phyloP scores from a whole-genome alignment of 2,113 vertebrate genomes.

The Desmodus rotundus region DNA sequence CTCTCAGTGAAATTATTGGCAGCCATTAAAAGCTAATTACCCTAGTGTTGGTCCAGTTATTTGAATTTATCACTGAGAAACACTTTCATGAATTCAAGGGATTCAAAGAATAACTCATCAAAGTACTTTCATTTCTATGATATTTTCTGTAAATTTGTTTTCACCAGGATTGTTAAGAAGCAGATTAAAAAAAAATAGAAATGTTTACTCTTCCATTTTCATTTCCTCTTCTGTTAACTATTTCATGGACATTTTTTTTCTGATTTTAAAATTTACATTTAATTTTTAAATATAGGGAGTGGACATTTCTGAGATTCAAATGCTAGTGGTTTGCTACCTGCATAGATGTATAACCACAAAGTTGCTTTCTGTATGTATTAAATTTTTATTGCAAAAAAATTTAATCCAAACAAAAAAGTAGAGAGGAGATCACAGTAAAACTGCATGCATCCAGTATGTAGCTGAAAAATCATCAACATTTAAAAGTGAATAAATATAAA shows the following conservation, averaged over 20 bases:
- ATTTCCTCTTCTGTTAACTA: background rate
- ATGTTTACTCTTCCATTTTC: background rate
- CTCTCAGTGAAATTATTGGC: background rate
- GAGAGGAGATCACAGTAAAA: background rate
- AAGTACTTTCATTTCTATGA: background rate
- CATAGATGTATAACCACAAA: background rate
- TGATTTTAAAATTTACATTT: background rate
- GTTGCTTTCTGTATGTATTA: background rate
- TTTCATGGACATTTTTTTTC: background rate
- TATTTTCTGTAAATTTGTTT: background rate
- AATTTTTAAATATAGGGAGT: background rate
- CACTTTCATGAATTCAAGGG: background rate
- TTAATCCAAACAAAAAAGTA: background rate
- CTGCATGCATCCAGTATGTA: background rate
- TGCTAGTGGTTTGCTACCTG: background rate
- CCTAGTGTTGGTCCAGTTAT: background rate
- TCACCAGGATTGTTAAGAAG: background rate
- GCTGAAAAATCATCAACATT: background rate
- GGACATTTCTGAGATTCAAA: background rate
- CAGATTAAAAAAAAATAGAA: background rate
- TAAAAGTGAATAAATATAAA: background rate
- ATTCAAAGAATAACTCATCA: background rate
- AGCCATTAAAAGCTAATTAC: background rate
- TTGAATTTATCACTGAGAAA: background rate
- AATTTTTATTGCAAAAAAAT: background rate